These are phyloP conservation scores for Thaumetopoea pityocampa DNA, from an alignment of 1,140 invertebrate species.

Conservation along the genomic window DNA sequence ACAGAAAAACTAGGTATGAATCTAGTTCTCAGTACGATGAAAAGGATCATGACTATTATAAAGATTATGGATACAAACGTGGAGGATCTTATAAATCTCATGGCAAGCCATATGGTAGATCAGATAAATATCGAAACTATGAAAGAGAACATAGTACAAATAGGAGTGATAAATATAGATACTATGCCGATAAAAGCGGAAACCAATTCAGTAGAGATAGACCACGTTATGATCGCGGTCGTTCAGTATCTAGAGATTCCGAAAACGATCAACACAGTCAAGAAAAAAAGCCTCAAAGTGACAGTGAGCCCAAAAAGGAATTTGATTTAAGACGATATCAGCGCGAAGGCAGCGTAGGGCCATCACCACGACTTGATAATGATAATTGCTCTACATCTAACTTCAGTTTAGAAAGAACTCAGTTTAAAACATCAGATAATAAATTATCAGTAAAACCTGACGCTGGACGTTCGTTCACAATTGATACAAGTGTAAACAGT, in stretches of 20 bases:
- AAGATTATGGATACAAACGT: constrained; percentile 14
- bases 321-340: background rate
- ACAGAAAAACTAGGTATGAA: constrained; percentile 38
- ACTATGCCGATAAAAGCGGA: constrained; percentile 24
- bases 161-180: constrained; percentile 34
- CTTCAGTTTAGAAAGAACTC: constrained; percentile 15
- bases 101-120: constrained; percentile 14
- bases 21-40: constrained; percentile 21
- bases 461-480: constrained; percentile 41
- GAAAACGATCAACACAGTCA: constrained; percentile 21
- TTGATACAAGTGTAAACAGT: constrained; percentile 50
- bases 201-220: constrained; percentile 25
- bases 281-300: background rate
- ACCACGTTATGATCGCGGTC: constrained; percentile 28
- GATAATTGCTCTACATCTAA: no score
- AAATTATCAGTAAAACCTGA: constrained; percentile 37
- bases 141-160: constrained; percentile 21
- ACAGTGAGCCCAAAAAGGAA: background rate
- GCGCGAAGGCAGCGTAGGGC: no score
- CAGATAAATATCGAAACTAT: constrained; percentile 23
- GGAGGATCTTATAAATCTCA: constrained; percentile 21
- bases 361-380: no score
- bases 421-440: constrained; percentile 13
- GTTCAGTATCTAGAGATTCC: constrained; percentile 28
- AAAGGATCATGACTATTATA: constrained; percentile 25